A percentile compares a stretch with the other conserved stretches of the same genome.
These are phyloP conservation scores for Aporophyla nigra DNA, from an alignment of 2,888 invertebrate genomes.

Conservation along the genomic window DNA sequence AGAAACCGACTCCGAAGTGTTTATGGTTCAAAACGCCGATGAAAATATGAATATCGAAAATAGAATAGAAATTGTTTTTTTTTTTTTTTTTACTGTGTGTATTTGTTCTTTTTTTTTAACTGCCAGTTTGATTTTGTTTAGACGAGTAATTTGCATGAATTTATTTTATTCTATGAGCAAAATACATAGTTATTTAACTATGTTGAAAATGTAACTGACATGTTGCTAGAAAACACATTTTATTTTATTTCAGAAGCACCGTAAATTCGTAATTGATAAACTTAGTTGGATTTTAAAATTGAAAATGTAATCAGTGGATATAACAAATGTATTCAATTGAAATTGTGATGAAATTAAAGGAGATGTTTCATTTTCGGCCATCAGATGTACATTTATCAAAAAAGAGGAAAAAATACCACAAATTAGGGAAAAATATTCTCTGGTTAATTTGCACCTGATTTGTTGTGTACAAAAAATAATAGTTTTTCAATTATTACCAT, in stretches of 20 bases:
- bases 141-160: background rate
- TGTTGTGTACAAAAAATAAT: no score
- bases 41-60: slow-evolving; percentile 24
- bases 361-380: no score
- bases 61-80: background rate
- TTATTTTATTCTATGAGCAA: background rate
- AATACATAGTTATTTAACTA: background rate
- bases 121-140: background rate
- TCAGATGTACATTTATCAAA: no score
- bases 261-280: background rate
- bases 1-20: slow-evolving; percentile 26
- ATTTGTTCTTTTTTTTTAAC: background rate
- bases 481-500: no score
- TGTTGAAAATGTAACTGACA: background rate
- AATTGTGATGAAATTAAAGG: background rate
- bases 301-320: background rate
- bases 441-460: no score
- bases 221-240: slow-evolving; percentile 3
- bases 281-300: slow-evolving; percentile 2
- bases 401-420: no score
- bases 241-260: slow-evolving; percentile 3
- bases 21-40: slow-evolving; percentile 19
- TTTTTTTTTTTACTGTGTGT: no score
- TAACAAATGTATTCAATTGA: background rate
- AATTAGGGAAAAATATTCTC: no score